Evolutionary conservation across 2,113 vertebrate species (phyloP).

Genomic region (Dipodomys ordii): DNA sequence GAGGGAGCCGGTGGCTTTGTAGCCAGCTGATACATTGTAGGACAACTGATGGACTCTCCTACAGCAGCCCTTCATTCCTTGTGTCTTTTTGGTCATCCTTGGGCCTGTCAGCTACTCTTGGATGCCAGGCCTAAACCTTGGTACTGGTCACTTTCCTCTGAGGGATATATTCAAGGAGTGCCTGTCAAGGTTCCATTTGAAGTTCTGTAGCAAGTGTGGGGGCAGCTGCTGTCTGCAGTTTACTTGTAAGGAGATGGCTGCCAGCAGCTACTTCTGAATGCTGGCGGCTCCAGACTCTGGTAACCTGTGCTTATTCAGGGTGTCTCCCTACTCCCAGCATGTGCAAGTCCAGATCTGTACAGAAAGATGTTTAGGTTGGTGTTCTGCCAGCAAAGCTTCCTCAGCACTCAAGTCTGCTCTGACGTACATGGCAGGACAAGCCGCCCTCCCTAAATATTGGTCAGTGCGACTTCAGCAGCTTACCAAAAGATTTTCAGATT

Average conservation of each 20-base stretch:
- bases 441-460: neutral
- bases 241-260: neutral
- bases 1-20: neutral
- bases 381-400: neutral
- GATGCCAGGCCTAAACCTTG: neutral
- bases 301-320: neutral
- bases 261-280: neutral
- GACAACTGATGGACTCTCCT: neutral
- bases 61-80: neutral
- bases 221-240: neutral
- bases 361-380: neutral
- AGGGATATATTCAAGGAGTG: neutral
- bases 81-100: neutral
- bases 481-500: neutral
- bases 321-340: neutral
- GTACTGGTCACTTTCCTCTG: neutral
- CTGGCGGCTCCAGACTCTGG: neutral
- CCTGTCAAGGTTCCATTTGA: neutral
- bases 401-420: neutral
- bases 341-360: neutral
- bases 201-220: neutral
- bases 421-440: neutral
- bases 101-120: neutral
- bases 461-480: neutral
- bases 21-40: neutral